These are phyloP conservation scores for Cetoscarus ocellatus DNA, from an alignment of 2,797 vertebrate species.

Conservation along the genomic window DNA sequence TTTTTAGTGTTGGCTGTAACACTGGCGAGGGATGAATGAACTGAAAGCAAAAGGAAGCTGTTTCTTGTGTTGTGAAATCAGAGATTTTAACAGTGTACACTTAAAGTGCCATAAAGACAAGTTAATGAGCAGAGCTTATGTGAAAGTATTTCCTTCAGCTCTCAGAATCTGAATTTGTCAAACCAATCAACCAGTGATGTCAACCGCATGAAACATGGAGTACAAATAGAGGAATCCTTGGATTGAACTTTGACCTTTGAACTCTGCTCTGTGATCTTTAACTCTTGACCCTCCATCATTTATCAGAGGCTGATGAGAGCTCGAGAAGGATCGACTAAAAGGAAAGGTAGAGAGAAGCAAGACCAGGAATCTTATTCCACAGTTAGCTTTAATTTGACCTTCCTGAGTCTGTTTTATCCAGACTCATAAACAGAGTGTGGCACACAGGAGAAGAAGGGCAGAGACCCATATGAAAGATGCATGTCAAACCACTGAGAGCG, in stretches of 20 bases:
- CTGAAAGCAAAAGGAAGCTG: slow-evolving; percentile 22
- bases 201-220: slow-evolving; percentile 16
- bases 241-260: slow-evolving; percentile 58
- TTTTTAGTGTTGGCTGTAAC: slow-evolving; percentile 65
- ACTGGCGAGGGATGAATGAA: slow-evolving; percentile 50
- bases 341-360: slow-evolving; percentile 13
- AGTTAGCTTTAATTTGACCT: slow-evolving; percentile 54
- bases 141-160: neutral
- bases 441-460: slow-evolving; percentile 46
- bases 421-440: slow-evolving; percentile 54
- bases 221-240: slow-evolving; percentile 17
- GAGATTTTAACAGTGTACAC: slow-evolving; percentile 48
- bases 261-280: slow-evolving; percentile 49
- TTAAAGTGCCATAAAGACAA: slow-evolving; percentile 39
- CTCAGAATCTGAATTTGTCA: slow-evolving; percentile 14
- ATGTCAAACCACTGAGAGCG: slow-evolving; percentile 40
- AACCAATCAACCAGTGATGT: neutral
- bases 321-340: slow-evolving; percentile 24
- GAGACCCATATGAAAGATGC: slow-evolving; percentile 65
- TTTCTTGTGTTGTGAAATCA: slow-evolving; percentile 45
- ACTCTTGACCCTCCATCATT: slow-evolving; percentile 47
- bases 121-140: slow-evolving; percentile 44
- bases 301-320: slow-evolving; percentile 45
- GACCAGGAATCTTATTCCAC: slow-evolving; percentile 46
- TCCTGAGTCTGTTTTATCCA: slow-evolving; percentile 45